Conservation (phyloP, 1,140 invertebrate species). For the Drosophila biarmipes region DNA sequence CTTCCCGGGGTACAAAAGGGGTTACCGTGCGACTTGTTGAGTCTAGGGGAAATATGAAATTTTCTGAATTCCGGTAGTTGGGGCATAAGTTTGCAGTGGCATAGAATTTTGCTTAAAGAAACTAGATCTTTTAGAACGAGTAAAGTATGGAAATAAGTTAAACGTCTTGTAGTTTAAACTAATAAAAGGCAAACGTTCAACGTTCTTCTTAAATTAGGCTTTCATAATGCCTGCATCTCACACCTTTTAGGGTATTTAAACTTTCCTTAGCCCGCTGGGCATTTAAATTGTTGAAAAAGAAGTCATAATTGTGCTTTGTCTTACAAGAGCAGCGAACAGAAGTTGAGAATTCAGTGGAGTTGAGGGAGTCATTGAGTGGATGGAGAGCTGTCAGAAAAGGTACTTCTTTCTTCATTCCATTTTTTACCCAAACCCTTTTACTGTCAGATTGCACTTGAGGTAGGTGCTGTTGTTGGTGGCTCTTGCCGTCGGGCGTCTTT, state of each 20-base stretch:
- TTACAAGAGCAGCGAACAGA: conserved; percentile 32
- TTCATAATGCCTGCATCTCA: neutral
- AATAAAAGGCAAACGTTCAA: neutral
- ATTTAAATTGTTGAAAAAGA: conserved; percentile 34
- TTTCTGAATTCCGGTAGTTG: conserved; percentile 13
- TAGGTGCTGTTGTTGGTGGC: conserved; percentile 42
- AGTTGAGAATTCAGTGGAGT: conserved; percentile 33
- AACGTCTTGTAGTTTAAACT: neutral
- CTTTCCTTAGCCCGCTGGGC: neutral
- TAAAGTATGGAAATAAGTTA: neutral
- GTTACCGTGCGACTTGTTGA: conserved; percentile 26
- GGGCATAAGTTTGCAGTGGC: conserved; percentile 1
- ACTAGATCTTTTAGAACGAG: neutral
- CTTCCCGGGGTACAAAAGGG: conserved; percentile 8
- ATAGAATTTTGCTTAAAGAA: neutral
- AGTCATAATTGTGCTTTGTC: conserved; percentile 59
- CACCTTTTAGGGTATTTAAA: conserved; percentile 19
- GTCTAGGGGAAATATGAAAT: conserved; percentile 14
- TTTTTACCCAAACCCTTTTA: conserved; percentile 7
- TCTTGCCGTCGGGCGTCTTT: conserved; percentile 38
- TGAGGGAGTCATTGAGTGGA: conserved; percentile 28
- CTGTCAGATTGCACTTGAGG: conserved; percentile 56
- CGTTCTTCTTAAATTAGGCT: neutral
- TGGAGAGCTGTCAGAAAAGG: conserved; percentile 43
- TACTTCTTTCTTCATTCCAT: conserved; percentile 10